A percentile compares a stretch with the other conserved stretches of the same genome.
Evolutionary conservation across 1,140 invertebrate species (phyloP).

Genomic region (Brachionus rotundiformis): DNA sequence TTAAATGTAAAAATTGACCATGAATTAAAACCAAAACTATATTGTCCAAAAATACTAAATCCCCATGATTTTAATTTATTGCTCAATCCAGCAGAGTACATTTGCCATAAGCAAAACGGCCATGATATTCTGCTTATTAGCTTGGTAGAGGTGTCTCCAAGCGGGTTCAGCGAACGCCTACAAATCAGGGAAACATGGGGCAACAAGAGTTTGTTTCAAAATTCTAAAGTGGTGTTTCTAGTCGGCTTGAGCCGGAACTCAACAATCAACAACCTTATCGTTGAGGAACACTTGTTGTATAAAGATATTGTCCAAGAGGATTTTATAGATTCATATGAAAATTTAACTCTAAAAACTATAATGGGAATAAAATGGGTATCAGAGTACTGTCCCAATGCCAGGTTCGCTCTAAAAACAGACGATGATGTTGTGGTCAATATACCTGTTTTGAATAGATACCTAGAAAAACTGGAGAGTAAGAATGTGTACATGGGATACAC

Average conservation of each 20-base stretch:
- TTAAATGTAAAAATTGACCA: no score
- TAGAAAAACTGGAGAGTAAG: not conserved
- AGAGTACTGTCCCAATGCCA: slow-evolving; percentile 49
- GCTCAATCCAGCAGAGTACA: slow-evolving; percentile 35
- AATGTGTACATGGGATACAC: not conserved
- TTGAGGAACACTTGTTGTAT: slow-evolving; percentile 52
- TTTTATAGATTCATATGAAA: slow-evolving; percentile 54
- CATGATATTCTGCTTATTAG: not conserved
- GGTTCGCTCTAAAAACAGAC: slow-evolving; percentile 53
- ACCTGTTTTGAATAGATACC: slow-evolving; percentile 26
- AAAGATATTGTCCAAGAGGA: slow-evolving; percentile 55
- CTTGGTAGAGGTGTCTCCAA: slow-evolving; percentile 9
- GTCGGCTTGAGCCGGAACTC: not conserved
- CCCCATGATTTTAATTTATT: slow-evolving; percentile 54
- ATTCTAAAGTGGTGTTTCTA: not conserved
- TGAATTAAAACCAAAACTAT: not conserved
- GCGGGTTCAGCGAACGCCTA: slow-evolving; percentile 52
- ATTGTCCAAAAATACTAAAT: not conserved
- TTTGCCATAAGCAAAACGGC: not conserved
- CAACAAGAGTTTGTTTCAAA: not conserved
- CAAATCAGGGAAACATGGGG: slow-evolving; percentile 54
- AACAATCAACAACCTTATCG: not conserved
- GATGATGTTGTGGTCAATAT: slow-evolving; percentile 53
- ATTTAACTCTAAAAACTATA: slow-evolving; percentile 54
- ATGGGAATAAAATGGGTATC: slow-evolving; percentile 55